These are phyloP conservation scores for Panopea generosa DNA, from an alignment of 2,888 invertebrate species.

Conservation along the genomic window DNA sequence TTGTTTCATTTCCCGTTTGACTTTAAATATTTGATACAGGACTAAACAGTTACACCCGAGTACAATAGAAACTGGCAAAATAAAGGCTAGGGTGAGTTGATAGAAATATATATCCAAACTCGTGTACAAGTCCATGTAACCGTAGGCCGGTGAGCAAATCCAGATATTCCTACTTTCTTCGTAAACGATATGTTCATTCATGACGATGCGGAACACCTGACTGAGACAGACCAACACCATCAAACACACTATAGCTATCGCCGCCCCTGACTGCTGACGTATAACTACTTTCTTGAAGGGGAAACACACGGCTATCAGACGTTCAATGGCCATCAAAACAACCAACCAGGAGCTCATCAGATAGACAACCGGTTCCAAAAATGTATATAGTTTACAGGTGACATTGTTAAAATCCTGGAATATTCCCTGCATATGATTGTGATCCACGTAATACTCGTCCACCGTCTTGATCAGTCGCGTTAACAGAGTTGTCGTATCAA, in stretches of 20 bases:
- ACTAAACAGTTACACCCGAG: conserved; percentile 74
- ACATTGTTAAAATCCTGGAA: conserved; percentile 68
- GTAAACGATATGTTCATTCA: conserved; percentile 47
- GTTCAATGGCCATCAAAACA: conserved; percentile 81
- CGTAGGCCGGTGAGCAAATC: conserved; percentile 47
- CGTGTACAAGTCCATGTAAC: conserved; percentile 59
- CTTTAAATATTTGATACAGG: conserved; percentile 69
- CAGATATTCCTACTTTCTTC: not conserved
- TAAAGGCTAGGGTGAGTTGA: conserved; percentile 74
- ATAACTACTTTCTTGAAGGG: conserved; percentile 79
- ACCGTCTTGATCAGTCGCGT: conserved; percentile 60
- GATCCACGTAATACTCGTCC: not conserved
- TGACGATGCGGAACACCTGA: conserved; percentile 78
- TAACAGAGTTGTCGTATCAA: conserved; percentile 79
- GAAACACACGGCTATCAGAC: conserved; percentile 79
- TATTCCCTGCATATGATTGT: conserved; percentile 26
- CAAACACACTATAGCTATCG: conserved; percentile 71
- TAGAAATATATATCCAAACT: conserved; percentile 62
- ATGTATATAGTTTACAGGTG: conserved; percentile 79
- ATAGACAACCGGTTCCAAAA: conserved; percentile 76
- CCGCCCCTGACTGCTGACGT: conserved; percentile 74
- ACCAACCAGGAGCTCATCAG: conserved; percentile 82
- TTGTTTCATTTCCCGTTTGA: not conserved
- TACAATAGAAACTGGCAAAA: conserved; percentile 72
- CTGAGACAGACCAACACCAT: conserved; percentile 75